Evolutionary conservation across 2,113 vertebrate species (phyloP).

Genomic region (Pelodiscus sinensis): DNA sequence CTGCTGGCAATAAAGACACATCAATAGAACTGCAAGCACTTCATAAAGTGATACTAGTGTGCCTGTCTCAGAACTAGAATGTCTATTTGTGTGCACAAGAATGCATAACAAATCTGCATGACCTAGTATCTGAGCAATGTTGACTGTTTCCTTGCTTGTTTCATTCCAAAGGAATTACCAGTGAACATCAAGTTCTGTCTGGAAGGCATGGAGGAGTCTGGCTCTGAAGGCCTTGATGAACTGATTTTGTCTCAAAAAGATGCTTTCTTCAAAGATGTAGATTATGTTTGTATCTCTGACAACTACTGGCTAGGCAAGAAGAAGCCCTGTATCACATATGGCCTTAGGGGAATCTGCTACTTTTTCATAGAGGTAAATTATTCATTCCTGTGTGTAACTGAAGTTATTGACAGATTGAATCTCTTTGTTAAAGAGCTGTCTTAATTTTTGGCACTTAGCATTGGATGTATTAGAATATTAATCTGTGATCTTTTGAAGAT

Average conservation of each 20-base stretch:
- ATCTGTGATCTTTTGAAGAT: not conserved
- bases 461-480: not conserved
- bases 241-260: constrained; percentile 89
- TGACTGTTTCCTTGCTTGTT: not conserved
- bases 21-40: not conserved
- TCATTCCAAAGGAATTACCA: constrained; percentile 85
- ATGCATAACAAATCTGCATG: not conserved
- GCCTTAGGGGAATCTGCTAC: constrained; percentile 94
- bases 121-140: not conserved
- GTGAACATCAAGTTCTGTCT: constrained; percentile 97
- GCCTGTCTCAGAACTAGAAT: not conserved
- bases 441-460: not conserved
- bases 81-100: rapidly evolving
- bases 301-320: constrained; percentile 98
- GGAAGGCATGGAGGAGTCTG: constrained; percentile 98
- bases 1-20: not conserved
- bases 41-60: not conserved
- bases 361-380: constrained; percentile 87
- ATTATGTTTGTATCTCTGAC: constrained; percentile 97
- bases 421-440: not conserved
- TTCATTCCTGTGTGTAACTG: not conserved
- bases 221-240: constrained; percentile 93
- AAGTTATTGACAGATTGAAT: not conserved
- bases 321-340: constrained; percentile 97
- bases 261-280: constrained; percentile 91